Evolutionary conservation across 1,140 invertebrate genomes (phyloP).

Genomic region (Pseudomyrmex flavicornis): DNA sequence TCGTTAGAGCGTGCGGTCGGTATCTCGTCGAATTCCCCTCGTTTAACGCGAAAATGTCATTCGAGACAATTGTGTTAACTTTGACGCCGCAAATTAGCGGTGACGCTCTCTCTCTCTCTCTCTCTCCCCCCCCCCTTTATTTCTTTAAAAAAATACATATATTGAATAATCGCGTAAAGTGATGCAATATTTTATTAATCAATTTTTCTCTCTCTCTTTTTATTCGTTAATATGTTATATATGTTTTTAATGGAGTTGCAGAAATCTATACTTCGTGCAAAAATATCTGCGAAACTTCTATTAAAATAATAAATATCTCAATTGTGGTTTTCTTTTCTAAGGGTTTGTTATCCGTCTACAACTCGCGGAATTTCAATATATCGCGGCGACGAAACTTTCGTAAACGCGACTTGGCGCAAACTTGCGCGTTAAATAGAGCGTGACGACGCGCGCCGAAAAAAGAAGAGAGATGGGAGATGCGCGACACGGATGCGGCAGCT

Average conservation of each 20-base stretch:
- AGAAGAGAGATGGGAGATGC: background rate
- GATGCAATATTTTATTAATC: background rate
- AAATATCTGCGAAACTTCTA: too few relatives aligned
- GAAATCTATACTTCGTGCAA: too few relatives aligned
- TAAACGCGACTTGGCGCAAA: background rate
- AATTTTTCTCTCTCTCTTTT: too few relatives aligned
- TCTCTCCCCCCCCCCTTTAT: background rate
- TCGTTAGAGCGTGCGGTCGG: background rate
- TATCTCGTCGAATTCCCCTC: conserved; percentile 10
- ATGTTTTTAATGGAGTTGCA: too few relatives aligned
- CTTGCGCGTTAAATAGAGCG: conserved; percentile 37
- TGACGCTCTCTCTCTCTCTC: background rate
- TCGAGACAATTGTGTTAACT: conserved; percentile 18
- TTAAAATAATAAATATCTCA: too few relatives aligned
- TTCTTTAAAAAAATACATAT: background rate
- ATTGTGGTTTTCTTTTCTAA: background rate
- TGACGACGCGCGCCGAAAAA: background rate
- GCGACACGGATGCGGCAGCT: background rate
- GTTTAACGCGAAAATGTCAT: conserved; percentile 37
- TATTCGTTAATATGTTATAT: too few relatives aligned
- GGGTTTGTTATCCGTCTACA: background rate
- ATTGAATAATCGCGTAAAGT: background rate
- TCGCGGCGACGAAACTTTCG: background rate
- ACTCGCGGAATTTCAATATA: background rate
- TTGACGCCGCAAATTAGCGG: conserved; percentile 26